phyloP scores from a whole-genome alignment of 2,888 invertebrate genomes.

The Patella depressa region DNA sequence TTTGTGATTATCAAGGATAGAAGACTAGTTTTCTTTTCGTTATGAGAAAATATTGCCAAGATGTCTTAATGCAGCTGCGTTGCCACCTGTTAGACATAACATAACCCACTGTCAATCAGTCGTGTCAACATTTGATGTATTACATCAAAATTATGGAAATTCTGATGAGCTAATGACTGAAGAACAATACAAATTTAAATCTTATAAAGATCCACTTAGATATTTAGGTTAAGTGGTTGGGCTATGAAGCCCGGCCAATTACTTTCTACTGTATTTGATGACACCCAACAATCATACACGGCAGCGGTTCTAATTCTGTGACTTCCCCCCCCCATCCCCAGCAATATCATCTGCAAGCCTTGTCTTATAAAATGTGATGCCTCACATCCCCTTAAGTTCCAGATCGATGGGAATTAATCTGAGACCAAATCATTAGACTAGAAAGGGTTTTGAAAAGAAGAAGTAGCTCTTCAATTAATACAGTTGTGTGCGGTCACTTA shows the following conservation, averaged over 20 bases:
- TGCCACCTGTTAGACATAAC: background rate
- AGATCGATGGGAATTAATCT: background rate
- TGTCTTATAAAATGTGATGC: background rate
- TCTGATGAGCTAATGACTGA: background rate
- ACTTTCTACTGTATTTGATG: no score
- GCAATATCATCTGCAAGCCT: background rate
- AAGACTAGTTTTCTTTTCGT: slow-evolving; percentile 2
- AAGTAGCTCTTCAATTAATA: no score
- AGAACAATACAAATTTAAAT: background rate
- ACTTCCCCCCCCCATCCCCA: no score
- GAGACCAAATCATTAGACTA: background rate
- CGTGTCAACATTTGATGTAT: background rate
- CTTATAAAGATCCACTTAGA: background rate
- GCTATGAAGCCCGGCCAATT: background rate
- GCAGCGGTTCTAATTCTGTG: background rate
- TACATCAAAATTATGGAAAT: background rate
- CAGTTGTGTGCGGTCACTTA: no score
- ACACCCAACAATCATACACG: no score
- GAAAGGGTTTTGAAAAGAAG: background rate
- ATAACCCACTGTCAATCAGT: background rate
- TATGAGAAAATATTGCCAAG: background rate
- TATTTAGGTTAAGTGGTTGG: background rate
- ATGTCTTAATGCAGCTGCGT: background rate
- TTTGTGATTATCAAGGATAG: background rate
- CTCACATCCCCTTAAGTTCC: background rate